Conservation (phyloP, 2,888 invertebrate genomes). For the Perithous albicinctus region DNA sequence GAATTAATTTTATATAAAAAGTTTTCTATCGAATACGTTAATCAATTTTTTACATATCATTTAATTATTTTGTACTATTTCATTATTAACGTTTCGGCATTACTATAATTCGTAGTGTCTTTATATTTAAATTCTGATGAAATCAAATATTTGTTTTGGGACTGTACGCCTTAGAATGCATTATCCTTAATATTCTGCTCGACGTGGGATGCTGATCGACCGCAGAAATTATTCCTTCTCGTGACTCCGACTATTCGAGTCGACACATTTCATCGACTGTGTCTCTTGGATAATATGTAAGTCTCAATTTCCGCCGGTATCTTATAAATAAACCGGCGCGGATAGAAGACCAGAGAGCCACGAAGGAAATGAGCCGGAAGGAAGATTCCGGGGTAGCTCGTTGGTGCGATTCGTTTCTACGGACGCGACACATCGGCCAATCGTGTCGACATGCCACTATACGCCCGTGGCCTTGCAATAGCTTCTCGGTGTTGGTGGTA, state of each 20-base stretch:
- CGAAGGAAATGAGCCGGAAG: constrained; percentile 68
- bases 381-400: constrained; percentile 58
- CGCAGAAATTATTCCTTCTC: not conserved
- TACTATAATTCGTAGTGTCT: too few relatives aligned
- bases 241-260: not conserved
- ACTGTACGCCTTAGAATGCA: too few relatives aligned
- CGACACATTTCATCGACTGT: not conserved
- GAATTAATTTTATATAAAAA: too few relatives aligned
- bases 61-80: too few relatives aligned
- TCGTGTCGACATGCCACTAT: constrained; percentile 42
- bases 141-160: too few relatives aligned
- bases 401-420: constrained; percentile 61
- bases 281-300: constrained; percentile 32
- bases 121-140: too few relatives aligned
- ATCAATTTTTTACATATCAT: too few relatives aligned
- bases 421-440: constrained; percentile 58
- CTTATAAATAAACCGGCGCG: constrained; percentile 55
- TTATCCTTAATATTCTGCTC: too few relatives aligned
- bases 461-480: constrained; percentile 33
- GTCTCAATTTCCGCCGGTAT: constrained; percentile 43
- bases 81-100: too few relatives aligned
- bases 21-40: too few relatives aligned
- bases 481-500: constrained; percentile 54
- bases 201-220: not conserved
- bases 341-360: constrained; percentile 36